Evolutionary conservation across 2,888 invertebrate species (phyloP).

Genomic region (Molanna angustata): DNA sequence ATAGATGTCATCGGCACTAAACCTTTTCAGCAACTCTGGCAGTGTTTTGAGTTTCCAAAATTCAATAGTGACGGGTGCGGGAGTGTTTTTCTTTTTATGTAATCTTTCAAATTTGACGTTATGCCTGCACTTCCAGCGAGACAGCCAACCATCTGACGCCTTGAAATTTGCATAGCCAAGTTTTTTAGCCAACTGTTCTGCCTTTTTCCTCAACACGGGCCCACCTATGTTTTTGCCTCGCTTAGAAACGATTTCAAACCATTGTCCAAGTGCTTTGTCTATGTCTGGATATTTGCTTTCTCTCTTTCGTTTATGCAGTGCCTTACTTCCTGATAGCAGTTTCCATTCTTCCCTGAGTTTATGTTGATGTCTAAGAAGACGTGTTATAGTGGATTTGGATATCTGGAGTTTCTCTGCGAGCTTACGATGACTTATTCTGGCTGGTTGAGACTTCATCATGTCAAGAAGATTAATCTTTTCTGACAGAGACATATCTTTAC

Average conservation of each 20-base stretch:
- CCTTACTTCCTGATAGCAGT: conserved; percentile 4
- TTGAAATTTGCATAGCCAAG: no score
- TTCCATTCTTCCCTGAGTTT: conserved; percentile 12
- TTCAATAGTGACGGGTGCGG: no score
- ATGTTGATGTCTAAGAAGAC: conserved; percentile 6
- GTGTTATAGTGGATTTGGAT: conserved; percentile 7
- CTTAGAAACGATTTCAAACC: conserved; percentile 31
- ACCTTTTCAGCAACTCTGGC: conserved; percentile 26
- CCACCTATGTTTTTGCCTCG: conserved; percentile 22
- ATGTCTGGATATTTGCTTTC: conserved; percentile 33
- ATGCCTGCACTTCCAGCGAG: conserved; percentile 35
- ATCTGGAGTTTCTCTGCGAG: conserved; percentile 10
- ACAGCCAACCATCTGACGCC: conserved; percentile 36
- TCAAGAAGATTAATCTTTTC: conserved; percentile 14
- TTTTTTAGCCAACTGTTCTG: conserved; percentile 34
- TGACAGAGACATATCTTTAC: conserved; percentile 15
- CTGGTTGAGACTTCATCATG: conserved; percentile 14
- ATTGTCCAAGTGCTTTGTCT: conserved; percentile 34
- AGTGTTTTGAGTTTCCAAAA: conserved; percentile 27
- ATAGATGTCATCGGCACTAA: conserved; percentile 32
- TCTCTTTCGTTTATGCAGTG: conserved; percentile 33
- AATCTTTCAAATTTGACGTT: conserved; percentile 33
- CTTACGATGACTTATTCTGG: conserved; percentile 12
- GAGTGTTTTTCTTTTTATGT: conserved; percentile 27
- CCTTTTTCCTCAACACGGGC: conserved; percentile 33